Base-by-base conservation (phyloP, 2,888 invertebrate species). In the Ophion ventricosus region DNA sequence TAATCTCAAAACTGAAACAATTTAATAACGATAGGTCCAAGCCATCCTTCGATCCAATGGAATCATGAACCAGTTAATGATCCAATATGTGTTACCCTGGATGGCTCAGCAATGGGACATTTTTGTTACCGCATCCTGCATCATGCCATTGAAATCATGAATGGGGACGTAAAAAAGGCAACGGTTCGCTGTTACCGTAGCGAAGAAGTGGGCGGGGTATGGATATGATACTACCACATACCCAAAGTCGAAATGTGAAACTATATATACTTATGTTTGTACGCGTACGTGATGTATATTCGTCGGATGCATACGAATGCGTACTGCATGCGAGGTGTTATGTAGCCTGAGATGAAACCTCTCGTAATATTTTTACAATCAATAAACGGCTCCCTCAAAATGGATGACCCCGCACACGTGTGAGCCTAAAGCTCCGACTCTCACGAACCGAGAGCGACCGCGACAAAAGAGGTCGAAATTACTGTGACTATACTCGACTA, bases 281-380 rank as follows among this genome's bases (percentile, higher is more conserved):
- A 26, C 26, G 29, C 14, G 29, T 20, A 40, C 1, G 23, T 43
- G 10, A 25, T 20, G 67, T 25, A 4, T 54, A 25, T 54, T 26
- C 11, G 2, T 54, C 2, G 49, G 35, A 35, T 35, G 35, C 35
- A 26, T 69, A 26, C 25, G 63, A 23, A 63, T 63, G 26, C 11
- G 17, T 69, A n/a, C 54, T 14, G 43, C 23, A 23, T 26, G 20
- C 40, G 54, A 49, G 75, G 14, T 29, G 40, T 74, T 63, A 43
- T 63, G 26, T 49, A 54, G 61, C 40, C 26, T 66, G 23, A 61
- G 57, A 75, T 70, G 66, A 26, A 76, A 79, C 75, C 63, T 84
- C 78, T 88, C 87, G 89, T 87, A 87, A 89, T 78, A 80, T 85
- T 87, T 88, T 88, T 86, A 87, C 87, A 89, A 90, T 89, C 88